Percentiles rank a stretch among this genome's conserved stretches.
Conservation (phyloP, 2,888 invertebrate genomes). For the Eugnorisma glareosa region DNA sequence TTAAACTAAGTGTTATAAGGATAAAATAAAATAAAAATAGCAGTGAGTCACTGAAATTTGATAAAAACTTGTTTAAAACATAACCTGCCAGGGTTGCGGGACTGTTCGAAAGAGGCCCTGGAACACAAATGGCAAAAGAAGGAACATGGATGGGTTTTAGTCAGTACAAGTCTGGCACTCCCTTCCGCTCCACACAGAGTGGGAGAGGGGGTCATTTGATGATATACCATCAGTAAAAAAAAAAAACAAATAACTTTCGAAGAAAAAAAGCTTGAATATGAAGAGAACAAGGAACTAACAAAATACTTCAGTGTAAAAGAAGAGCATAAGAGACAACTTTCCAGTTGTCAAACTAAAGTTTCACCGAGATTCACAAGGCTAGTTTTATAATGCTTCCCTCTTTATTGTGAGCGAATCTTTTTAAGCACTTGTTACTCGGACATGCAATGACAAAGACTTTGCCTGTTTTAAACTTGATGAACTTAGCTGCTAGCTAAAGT, state of each 20-base stretch:
- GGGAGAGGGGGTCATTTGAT: too few relatives aligned
- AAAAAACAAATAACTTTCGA: neutral
- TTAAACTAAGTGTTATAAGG: too few relatives aligned
- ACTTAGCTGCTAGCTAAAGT: conserved; percentile 32
- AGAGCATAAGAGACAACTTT: conserved; percentile 23
- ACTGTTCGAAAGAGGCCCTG: too few relatives aligned
- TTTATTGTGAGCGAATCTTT: conserved; percentile 53
- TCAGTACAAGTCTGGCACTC: too few relatives aligned
- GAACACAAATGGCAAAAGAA: too few relatives aligned
- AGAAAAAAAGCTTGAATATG: neutral
- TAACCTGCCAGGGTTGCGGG: too few relatives aligned
- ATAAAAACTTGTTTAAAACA: too few relatives aligned
- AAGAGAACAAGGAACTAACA: conserved; percentile 21
- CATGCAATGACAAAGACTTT: conserved; percentile 39
- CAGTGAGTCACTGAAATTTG: too few relatives aligned
- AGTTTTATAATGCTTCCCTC: conserved; percentile 29
- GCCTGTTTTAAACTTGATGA: conserved; percentile 29
- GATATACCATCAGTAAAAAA: too few relatives aligned
- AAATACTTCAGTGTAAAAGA: conserved; percentile 5
- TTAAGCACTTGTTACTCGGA: conserved; percentile 33
- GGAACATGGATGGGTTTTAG: too few relatives aligned
- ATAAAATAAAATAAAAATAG: too few relatives aligned
- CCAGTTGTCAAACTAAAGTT: conserved; percentile 49
- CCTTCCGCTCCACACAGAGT: too few relatives aligned
- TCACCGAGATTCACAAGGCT: conserved; percentile 22